A percentile compares a stretch with the other conserved stretches of the same genome.
phyloP scores from a whole-genome alignment of 2,888 invertebrate species.

The Orthonevra nobilis region DNA sequence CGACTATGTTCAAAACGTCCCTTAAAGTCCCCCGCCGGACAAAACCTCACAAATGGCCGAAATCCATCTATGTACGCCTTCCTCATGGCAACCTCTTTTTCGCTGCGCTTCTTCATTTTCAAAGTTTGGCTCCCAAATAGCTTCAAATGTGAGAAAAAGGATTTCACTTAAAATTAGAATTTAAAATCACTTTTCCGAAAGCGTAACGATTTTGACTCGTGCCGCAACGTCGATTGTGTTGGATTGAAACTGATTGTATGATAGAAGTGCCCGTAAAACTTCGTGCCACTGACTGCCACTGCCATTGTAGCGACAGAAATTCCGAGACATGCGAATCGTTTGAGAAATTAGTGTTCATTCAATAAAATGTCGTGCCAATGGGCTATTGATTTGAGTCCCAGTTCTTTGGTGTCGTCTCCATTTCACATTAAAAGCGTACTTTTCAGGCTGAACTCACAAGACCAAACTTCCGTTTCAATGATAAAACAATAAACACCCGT shows the following conservation, averaged over 20 bases:
- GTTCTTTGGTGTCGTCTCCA: too few species aligned
- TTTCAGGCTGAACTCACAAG: too few species aligned
- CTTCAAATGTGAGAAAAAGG: too few species aligned
- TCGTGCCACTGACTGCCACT: not conserved
- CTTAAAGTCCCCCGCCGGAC: constrained; percentile 72
- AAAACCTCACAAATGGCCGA: constrained; percentile 47
- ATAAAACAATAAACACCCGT: too few species aligned
- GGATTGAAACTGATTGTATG: constrained; percentile 43
- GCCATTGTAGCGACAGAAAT: not conserved
- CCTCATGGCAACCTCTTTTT: constrained; percentile 18
- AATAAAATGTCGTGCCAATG: constrained; percentile 46
- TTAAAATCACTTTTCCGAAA: not conserved
- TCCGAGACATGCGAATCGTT: constrained; percentile 7
- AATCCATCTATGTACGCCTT: constrained; percentile 53
- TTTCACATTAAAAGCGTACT: too few species aligned
- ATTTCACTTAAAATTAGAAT: too few species aligned
- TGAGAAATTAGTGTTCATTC: constrained; percentile 1
- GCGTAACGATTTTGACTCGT: constrained; percentile 15
- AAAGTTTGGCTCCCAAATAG: too few species aligned
- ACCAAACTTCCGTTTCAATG: too few species aligned
- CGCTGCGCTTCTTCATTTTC: constrained; percentile 39
- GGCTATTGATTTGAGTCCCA: constrained; percentile 12
- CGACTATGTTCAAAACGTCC: constrained; percentile 75
- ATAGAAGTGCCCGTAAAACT: constrained; percentile 21
- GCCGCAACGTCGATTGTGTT: constrained; percentile 34